Base-by-base conservation (phyloP, 2,113 vertebrate species). In the Odocoileus hemionus region DNA sequence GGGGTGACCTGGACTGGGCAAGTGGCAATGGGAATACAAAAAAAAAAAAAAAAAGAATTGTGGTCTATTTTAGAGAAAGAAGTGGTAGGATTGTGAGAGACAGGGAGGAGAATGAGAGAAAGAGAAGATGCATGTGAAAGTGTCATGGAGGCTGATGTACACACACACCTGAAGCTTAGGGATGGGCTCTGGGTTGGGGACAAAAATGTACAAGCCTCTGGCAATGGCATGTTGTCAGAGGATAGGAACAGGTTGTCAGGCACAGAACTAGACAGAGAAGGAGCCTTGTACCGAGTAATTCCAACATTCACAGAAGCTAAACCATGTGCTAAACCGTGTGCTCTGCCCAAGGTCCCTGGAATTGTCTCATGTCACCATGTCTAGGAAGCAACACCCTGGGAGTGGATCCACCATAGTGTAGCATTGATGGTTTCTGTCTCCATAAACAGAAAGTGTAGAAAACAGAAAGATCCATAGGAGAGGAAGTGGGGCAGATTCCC, bases 61-160 rank as follows among this genome's bases (percentile, higher is more conserved):
- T 67, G 30, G 39, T 30, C 74, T 92, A 2, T 61, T 83, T 92
- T 55, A 36, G 84, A 89, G 61, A n/a, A n/a, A 45, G 80, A 78
- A 94, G 11, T 3, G 5, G 9, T 17, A 57, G 67, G 16, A 39
- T 16, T 33, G 23, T 67, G 79, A 43, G 1, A 7, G 55, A 45
- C 26, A 17, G 61, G 16, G 19, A 33, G 16, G n/a, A 26, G 70
- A 52, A 23, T 3, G 13, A 89, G n/a, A 58, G 47, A 28, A 43
- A 50, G n/a, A 86, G 67, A 39, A 57, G 28, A 21, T 2, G 0
- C 19, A 2, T 0, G 0, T 28, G 52, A 45, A 47, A 25, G 26
- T 52, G 58, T 61, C n/a, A 15, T 36, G 57, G 12, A 52, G 54
- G n/a, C 43, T 25, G 30, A n/a, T 13, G 28, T 12, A 54, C 13